Percentiles rank a stretch among this genome's conserved stretches.
phyloP scores from a whole-genome alignment of 2,797 vertebrate species.

The Rhinatrema bivittatum region DNA sequence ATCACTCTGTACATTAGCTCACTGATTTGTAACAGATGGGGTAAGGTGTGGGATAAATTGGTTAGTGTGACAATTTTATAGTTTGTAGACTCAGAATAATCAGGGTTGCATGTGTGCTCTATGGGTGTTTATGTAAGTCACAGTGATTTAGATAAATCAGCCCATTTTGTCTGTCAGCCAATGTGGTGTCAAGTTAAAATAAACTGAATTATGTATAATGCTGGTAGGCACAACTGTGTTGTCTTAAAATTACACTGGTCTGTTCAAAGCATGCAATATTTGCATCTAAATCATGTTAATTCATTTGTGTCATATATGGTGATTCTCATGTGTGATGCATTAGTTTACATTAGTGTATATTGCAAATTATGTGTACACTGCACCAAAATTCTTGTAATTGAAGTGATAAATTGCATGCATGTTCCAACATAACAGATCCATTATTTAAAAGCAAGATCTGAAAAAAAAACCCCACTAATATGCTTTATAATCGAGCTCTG shows the following conservation, averaged over 20 bases:
- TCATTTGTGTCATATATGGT: constrained; percentile 16
- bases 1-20: no score
- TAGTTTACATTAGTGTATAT: constrained; percentile 16
- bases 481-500: no score
- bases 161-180: background rate
- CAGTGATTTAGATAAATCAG: background rate
- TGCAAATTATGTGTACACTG: constrained; percentile 16
- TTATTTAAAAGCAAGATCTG: no score
- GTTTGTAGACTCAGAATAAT: no score
- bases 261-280: constrained; percentile 9
- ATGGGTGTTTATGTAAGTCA: no score
- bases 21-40: no score
- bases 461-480: no score
- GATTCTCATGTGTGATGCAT: background rate
- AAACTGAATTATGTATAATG: background rate
- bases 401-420: no score
- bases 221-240: background rate
- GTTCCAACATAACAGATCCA: no score
- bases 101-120: background rate
- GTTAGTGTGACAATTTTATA: no score
- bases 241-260: background rate
- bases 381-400: no score
- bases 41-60: background rate
- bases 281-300: constrained; percentile 25
- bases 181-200: no score